A percentile compares a stretch with the other conserved stretches of the same genome.
Conservation (phyloP, 2,888 invertebrate species). For the Latrodectus hesperus region DNA sequence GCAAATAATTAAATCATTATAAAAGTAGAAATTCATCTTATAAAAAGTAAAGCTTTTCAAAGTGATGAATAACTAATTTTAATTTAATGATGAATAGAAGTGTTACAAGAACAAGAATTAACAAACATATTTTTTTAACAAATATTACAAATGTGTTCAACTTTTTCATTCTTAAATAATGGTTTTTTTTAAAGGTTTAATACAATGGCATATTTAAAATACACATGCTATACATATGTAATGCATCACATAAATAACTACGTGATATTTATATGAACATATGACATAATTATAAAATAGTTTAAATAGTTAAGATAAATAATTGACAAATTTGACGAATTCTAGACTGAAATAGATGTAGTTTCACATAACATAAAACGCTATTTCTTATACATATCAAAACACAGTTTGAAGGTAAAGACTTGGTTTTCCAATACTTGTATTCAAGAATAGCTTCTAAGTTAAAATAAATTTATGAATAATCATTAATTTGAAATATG, state of each 20-base stretch:
- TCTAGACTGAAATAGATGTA: background rate
- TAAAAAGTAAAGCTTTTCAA: background rate
- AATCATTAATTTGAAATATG: background rate
- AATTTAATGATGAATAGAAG: background rate
- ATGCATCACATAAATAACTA: conserved; percentile 1
- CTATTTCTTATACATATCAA: background rate
- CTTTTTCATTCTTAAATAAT: too few species aligned
- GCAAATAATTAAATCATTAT: background rate
- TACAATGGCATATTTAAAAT: background rate
- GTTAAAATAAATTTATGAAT: background rate
- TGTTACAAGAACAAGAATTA: background rate
- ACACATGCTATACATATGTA: conserved; percentile 3
- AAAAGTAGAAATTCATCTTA: background rate
- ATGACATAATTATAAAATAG: conserved; percentile 1
- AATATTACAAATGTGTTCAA: background rate
- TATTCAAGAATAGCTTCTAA: background rate
- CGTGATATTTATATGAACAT: background rate
- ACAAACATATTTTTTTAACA: background rate
- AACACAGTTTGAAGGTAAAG: conserved; percentile 13
- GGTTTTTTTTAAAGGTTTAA: background rate
- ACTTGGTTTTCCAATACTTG: background rate
- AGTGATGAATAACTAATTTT: background rate
- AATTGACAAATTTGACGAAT: background rate
- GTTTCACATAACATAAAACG: background rate
- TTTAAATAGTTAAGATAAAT: background rate